A percentile compares a stretch with the other conserved stretches of the same genome.
These are phyloP conservation scores for Heliconius ismenius DNA, from an alignment of 2,888 invertebrate species.

Conservation along the genomic window DNA sequence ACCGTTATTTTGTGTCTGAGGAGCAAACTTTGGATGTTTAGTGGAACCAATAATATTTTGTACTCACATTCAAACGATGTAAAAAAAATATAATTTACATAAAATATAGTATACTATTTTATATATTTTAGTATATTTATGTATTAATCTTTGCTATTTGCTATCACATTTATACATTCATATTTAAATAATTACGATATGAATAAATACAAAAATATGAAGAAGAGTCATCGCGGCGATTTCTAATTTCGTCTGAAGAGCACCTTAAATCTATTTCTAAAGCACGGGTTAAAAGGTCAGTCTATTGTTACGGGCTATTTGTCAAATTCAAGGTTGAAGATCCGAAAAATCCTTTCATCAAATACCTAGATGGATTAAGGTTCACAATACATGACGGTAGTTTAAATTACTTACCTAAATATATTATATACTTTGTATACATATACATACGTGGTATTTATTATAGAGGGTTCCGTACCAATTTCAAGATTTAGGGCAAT, in stretches of 20 bases:
- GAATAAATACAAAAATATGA: neutral
- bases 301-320: slow-evolving; percentile 35
- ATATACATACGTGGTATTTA: neutral
- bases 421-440: neutral
- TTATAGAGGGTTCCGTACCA: neutral
- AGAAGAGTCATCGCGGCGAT: neutral
- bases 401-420: neutral
- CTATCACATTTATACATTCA: too few relatives aligned
- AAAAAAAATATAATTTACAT: too few relatives aligned
- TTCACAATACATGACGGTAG: slow-evolving; percentile 7
- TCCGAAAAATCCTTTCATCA: slow-evolving; percentile 29
- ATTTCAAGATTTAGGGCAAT: too few relatives aligned
- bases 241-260: slow-evolving; percentile 9
- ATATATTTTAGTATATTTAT: too few relatives aligned
- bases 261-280: slow-evolving; percentile 12
- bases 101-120: too few relatives aligned
- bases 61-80: too few relatives aligned
- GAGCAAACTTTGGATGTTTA: too few relatives aligned
- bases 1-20: too few relatives aligned
- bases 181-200: neutral
- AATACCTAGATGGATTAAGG: slow-evolving; percentile 23
- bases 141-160: too few relatives aligned
- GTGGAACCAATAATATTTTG: too few relatives aligned
- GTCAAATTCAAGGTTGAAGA: slow-evolving; percentile 34
- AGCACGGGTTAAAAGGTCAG: slow-evolving; percentile 34